phyloP scores from a whole-genome alignment of 2,113 vertebrate species.

The Anguilla japonica region DNA sequence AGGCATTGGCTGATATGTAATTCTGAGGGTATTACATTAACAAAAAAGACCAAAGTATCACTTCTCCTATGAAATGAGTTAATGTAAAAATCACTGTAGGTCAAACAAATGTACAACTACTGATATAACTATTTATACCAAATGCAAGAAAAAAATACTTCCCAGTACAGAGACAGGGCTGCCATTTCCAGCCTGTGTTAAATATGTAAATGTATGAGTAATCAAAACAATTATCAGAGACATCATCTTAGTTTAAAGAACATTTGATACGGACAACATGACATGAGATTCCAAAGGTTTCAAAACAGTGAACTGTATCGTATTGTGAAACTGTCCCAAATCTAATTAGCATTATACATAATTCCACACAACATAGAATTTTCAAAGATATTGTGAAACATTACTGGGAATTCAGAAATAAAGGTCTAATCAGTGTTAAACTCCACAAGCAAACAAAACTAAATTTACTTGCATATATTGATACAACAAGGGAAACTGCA shows the following conservation, averaged over 20 bases:
- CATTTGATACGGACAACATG: background rate
- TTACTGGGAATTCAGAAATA: background rate
- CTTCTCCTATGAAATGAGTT: too few species aligned
- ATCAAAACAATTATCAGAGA: background rate
- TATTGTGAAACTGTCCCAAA: too few species aligned
- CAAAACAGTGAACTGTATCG: too few species aligned
- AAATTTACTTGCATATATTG: background rate
- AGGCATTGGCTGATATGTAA: background rate
- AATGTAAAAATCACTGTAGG: too few species aligned
- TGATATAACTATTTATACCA: too few species aligned
- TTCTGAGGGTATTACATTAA: conserved; percentile 3
- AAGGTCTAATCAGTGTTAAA: background rate
- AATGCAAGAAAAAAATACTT: too few species aligned
- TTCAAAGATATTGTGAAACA: background rate
- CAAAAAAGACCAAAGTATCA: conserved; percentile 13
- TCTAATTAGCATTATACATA: too few species aligned
- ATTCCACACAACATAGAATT: background rate
- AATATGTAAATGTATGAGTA: background rate
- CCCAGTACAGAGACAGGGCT: background rate
- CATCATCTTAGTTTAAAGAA: too few species aligned
- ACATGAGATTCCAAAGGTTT: too few species aligned
- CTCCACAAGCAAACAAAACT: background rate
- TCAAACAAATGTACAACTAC: too few species aligned
- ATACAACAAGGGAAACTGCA: background rate
- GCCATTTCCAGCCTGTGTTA: background rate